phyloP scores from a whole-genome alignment of 2,888 invertebrate species.

The Catocala sponsa region DNA sequence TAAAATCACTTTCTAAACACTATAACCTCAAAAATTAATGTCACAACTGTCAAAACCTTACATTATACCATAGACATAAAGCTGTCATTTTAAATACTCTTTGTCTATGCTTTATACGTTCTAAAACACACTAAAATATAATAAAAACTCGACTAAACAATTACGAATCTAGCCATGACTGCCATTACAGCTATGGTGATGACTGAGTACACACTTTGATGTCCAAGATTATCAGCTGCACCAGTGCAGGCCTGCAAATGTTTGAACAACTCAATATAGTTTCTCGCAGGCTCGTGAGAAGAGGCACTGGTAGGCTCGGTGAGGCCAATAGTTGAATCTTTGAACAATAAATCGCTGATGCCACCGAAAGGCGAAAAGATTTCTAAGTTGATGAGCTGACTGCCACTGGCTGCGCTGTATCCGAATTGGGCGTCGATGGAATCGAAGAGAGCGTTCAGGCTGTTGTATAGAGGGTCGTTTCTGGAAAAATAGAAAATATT shows the following conservation, averaged over 20 bases:
- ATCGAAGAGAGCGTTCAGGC: slow-evolving; percentile 74
- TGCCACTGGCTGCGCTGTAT: slow-evolving; percentile 68
- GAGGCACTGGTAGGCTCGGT: slow-evolving; percentile 74
- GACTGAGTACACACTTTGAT: slow-evolving; percentile 61
- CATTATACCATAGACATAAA: not conserved
- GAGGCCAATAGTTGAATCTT: slow-evolving; percentile 88
- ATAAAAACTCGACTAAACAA: slow-evolving; percentile 47
- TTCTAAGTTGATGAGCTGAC: slow-evolving; percentile 80
- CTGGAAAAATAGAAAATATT: slow-evolving; percentile 50
- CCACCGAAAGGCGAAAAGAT: slow-evolving; percentile 89
- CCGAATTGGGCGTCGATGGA: slow-evolving; percentile 85
- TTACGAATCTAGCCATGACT: slow-evolving; percentile 58
- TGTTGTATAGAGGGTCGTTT: slow-evolving; percentile 69
- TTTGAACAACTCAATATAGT: slow-evolving; percentile 87
- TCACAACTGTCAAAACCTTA: slow-evolving; percentile 28
- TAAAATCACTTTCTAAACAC: not conserved
- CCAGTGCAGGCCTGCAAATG: slow-evolving; percentile 76
- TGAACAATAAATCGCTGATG: slow-evolving; percentile 87
- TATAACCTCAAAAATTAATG: slow-evolving; percentile 37
- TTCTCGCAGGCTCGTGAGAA: slow-evolving; percentile 76
- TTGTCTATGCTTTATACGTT: slow-evolving; percentile 5
- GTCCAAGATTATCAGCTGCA: slow-evolving; percentile 57
- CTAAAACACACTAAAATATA: slow-evolving; percentile 19
- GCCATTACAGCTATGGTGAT: slow-evolving; percentile 62
- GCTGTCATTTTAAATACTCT: too few relatives aligned